Base-by-base conservation (phyloP, 2,797 vertebrate genomes). In the Eutrigla gurnardus region DNA sequence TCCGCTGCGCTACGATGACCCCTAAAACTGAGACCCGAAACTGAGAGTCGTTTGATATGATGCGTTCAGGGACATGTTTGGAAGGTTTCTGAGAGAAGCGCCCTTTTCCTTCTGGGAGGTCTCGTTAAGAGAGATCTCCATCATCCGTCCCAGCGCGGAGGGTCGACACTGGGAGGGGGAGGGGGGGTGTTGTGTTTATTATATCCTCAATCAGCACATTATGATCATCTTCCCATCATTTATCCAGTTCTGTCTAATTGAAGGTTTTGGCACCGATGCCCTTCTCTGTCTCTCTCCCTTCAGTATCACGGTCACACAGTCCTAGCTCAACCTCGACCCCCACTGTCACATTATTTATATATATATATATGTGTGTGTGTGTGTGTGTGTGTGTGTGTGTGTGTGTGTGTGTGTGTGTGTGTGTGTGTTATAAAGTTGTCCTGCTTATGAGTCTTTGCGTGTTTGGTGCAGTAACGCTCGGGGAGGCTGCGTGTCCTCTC, bases 101-200 rank as follows among this genome's bases (percentile, higher is more conserved):
- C 70, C 10, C 53, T 33, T 60, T 17, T 77, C 71, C 68, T 50
- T 33, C 32, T 18, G 39, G 55, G 43, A 69, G 75, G 59, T 80
- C 70, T 73, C 83, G 82, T 77, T 58, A 72, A 65, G 49, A 77
- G 62, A 46, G 65, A 65, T 54, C 73, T 50, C 7, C 45, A 53
- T 59, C 77, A 62, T 67, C 59, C 62, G 46, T 65, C 77, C 53
- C 18, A 17, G 75, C 47, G 39, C 67, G 39, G 65, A 74, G 47
- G 72, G 37, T 49, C 15, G 33, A 4, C 53, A 49, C 13, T 6
- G 52, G 17, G 13, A 54, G 57, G 43, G 1, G 11, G 25, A 7
- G 25, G 9, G 42, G 46, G 64, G 67, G 25, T 13, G 14, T 73
- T 74, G 7, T 39, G 35, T 50, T 73, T 74, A 25, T 59, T 54